Percentiles rank a stretch among this genome's conserved stretches.
phyloP scores from a whole-genome alignment of 1,140 invertebrate species.

The Lycorma delicatula region DNA sequence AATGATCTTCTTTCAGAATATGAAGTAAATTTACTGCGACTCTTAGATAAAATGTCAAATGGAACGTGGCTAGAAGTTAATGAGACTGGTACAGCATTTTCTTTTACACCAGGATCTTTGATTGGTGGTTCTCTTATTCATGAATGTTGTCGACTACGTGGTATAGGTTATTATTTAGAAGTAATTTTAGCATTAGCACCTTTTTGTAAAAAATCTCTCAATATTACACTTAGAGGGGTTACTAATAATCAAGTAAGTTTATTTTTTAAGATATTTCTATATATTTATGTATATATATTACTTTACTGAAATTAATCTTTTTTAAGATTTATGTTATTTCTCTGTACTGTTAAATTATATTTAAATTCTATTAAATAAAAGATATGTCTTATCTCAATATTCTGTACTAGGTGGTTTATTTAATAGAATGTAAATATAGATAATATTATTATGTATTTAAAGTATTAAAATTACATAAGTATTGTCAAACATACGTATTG shows the following conservation, averaged over 20 bases:
- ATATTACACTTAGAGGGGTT: conserved; percentile 74
- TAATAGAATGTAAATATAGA: too few relatives aligned
- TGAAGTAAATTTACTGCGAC: conserved; percentile 82
- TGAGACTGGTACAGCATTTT: conserved; percentile 84
- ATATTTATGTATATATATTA: too few relatives aligned
- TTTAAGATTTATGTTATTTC: too few relatives aligned
- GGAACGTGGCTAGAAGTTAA: conserved; percentile 84
- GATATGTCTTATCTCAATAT: too few relatives aligned
- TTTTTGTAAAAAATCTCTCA: conserved; percentile 86
- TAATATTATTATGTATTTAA: too few relatives aligned
- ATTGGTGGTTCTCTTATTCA: conserved; percentile 80
- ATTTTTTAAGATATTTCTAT: too few relatives aligned
- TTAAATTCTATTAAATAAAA: too few relatives aligned
- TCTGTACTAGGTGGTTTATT: too few relatives aligned
- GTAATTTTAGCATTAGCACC: conserved; percentile 79
- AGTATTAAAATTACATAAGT: too few relatives aligned
- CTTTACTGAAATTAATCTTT: too few relatives aligned
- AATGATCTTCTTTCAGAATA: conserved; percentile 58
- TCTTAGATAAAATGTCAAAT: conserved; percentile 92
- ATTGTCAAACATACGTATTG: too few relatives aligned
- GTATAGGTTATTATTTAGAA: conserved; percentile 91
- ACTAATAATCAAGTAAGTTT: conserved; percentile 72
- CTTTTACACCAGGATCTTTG: conserved; percentile 83
- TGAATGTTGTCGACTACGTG: conserved; percentile 71
- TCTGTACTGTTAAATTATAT: too few relatives aligned